phyloP scores from a whole-genome alignment of 2,113 vertebrate species.

The Rhodinocichla rosea region DNA sequence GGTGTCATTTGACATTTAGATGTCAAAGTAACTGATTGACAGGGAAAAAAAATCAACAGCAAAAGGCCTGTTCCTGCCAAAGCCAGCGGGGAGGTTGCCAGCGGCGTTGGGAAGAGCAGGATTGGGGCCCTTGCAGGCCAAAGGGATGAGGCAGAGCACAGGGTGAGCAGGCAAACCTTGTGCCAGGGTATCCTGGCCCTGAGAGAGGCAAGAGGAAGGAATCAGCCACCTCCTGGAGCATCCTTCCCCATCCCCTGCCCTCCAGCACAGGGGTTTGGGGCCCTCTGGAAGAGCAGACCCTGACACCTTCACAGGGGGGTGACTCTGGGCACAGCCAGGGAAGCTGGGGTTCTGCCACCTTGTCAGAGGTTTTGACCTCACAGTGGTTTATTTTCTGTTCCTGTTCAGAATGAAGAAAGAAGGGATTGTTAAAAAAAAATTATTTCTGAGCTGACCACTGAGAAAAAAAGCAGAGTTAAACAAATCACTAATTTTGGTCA shows the following conservation, averaged over 20 bases:
- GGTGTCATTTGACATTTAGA: conserved; percentile 67
- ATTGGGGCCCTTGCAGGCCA: neutral
- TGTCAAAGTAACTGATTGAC: conserved; percentile 64
- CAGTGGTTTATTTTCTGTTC: fast-evolving
- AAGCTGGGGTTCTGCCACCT: neutral
- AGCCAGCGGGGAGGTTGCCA: neutral
- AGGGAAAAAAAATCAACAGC: conserved; percentile 41
- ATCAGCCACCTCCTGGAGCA: neutral
- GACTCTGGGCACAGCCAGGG: neutral
- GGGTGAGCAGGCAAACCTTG: neutral
- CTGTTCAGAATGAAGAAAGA: neutral
- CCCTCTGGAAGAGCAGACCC: fast-evolving
- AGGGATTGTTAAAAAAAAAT: neutral
- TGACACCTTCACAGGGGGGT: fast-evolving
- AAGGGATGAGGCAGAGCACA: neutral
- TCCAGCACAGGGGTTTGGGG: neutral
- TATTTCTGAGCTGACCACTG: neutral
- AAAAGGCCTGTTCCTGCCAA: conserved; percentile 55
- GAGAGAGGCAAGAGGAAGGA: neutral
- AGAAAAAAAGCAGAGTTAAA: neutral
- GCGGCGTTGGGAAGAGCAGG: neutral
- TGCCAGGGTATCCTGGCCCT: neutral
- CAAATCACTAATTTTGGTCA: neutral
- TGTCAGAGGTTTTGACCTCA: neutral
- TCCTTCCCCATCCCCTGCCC: neutral